A percentile compares a stretch with the other conserved stretches of the same genome.
phyloP scores from a whole-genome alignment of 2,888 invertebrate genomes.

The Pachliopta kotzebuea region DNA sequence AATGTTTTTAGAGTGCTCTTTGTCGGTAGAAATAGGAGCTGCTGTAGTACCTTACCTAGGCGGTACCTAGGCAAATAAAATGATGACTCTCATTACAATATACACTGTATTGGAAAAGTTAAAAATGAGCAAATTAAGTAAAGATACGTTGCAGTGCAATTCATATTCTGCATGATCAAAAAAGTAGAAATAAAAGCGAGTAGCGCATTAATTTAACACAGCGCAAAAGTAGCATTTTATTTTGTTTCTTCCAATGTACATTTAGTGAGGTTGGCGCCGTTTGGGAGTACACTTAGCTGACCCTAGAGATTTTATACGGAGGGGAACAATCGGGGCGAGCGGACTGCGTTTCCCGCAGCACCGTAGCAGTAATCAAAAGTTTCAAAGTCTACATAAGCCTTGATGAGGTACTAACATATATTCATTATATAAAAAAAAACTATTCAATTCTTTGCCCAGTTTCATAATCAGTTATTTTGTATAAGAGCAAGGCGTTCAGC shows the following conservation, averaged over 20 bases:
- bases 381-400: slow-evolving; percentile 3
- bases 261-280: slow-evolving; percentile 33
- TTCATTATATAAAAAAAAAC: background rate
- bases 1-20: too few species aligned
- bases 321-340: slow-evolving; percentile 12
- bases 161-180: background rate
- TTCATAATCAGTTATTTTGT: too few species aligned
- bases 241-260: slow-evolving; percentile 37
- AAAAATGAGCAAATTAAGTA: background rate
- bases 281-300: slow-evolving; percentile 32
- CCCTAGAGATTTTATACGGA: slow-evolving; percentile 17
- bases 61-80: too few species aligned
- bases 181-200: background rate
- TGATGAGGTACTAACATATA: background rate
- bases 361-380: slow-evolving; percentile 14
- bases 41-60: too few species aligned
- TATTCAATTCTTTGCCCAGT: background rate
- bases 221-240: slow-evolving; percentile 12
- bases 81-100: background rate
- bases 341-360: slow-evolving; percentile 8
- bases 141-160: background rate
- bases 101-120: background rate
- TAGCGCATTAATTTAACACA: slow-evolving; percentile 6
- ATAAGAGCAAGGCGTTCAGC: too few species aligned
- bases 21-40: too few species aligned